Evolutionary conservation across 2,888 invertebrate species (phyloP).

Genomic region (Apotomis turbidana): DNA sequence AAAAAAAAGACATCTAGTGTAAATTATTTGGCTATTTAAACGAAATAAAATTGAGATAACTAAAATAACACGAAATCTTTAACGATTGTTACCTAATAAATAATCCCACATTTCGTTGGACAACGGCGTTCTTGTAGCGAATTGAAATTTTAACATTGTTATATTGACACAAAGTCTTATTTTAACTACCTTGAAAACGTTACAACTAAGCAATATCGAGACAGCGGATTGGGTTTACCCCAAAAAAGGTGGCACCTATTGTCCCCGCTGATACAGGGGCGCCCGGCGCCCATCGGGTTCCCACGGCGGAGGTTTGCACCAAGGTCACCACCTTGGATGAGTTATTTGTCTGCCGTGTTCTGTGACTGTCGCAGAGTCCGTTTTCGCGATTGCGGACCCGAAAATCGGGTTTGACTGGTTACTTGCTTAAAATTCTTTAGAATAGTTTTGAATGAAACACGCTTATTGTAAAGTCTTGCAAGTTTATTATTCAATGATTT

Average conservation of each 20-base stretch:
- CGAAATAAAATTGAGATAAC: not conserved
- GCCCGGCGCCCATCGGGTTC: conserved; percentile 25
- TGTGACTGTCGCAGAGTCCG: conserved; percentile 21
- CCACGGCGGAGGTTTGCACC: conserved; percentile 30
- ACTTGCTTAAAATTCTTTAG: conserved; percentile 13
- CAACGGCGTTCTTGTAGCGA: not conserved
- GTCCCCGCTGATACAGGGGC: conserved; percentile 34
- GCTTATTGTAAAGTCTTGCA: too few species aligned
- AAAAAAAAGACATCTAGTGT: conserved; percentile 1
- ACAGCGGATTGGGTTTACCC: not conserved
- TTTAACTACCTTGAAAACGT: too few species aligned
- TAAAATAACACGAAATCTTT: not conserved
- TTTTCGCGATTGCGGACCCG: conserved; percentile 30
- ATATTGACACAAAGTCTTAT: too few species aligned
- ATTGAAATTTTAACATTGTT: too few species aligned
- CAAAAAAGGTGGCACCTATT: not conserved
- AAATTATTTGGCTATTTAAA: not conserved
- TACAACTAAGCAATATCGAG: too few species aligned
- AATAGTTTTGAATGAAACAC: not conserved
- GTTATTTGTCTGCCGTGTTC: conserved; percentile 29
- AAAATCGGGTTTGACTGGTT: conserved; percentile 36
- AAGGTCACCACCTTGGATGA: conserved; percentile 41
- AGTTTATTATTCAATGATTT: too few species aligned
- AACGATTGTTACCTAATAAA: not conserved
- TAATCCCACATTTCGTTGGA: not conserved